phyloP scores from a whole-genome alignment of 2,113 vertebrate species.

The Mohoua ochrocephala region DNA sequence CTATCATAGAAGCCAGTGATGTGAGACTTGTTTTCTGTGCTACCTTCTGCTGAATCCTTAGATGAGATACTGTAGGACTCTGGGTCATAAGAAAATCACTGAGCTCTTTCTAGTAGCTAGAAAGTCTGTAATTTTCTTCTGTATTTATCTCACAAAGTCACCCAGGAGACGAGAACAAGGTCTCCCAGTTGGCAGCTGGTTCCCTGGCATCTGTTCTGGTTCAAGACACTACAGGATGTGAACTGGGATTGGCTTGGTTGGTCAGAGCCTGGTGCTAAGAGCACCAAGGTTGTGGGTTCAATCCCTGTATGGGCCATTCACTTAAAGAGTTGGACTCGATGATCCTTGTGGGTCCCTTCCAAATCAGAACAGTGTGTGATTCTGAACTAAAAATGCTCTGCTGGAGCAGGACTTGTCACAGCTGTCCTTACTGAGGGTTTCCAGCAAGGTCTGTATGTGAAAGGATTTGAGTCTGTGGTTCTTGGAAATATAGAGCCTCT shows the following conservation, averaged over 20 bases:
- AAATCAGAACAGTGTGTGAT: background rate
- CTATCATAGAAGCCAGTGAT: background rate
- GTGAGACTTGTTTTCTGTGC: background rate
- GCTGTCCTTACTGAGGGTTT: background rate
- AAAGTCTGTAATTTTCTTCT: background rate
- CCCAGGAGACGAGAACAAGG: background rate
- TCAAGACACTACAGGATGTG: rapidly evolving
- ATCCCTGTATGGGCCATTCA: background rate
- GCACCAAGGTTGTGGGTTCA: background rate
- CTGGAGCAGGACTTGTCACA: background rate
- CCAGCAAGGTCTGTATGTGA: background rate
- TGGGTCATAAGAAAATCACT: background rate
- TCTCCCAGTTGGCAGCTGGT: background rate
- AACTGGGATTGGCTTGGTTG: background rate
- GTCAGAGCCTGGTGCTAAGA: background rate
- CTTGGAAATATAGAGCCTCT: background rate
- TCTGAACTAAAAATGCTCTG: background rate
- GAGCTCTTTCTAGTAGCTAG: background rate
- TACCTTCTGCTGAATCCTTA: background rate
- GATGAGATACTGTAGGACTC: background rate
- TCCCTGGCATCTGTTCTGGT: background rate
- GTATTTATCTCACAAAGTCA: background rate
- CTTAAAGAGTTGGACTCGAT: rapidly evolving
- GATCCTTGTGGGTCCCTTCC: background rate
- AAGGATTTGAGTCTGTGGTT: background rate